Evolutionary conservation across 2,113 vertebrate species (phyloP).

Genomic region (Pontoporia blainvillei): DNA sequence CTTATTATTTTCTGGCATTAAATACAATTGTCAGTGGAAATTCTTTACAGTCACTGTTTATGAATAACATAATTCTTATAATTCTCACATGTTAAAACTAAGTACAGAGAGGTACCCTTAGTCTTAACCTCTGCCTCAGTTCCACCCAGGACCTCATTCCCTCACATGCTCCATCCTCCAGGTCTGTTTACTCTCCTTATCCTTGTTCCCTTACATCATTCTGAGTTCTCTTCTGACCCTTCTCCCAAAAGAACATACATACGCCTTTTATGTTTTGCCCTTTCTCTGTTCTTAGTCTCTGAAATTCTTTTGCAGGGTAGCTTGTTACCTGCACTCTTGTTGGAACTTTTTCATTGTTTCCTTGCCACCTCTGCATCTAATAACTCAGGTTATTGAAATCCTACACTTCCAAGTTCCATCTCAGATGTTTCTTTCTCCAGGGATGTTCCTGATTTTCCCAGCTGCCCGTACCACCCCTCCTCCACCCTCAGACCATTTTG

Average conservation of each 20-base stretch:
- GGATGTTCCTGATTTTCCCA: not conserved
- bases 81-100: not conserved
- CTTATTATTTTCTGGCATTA: constrained; percentile 7
- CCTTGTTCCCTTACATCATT: not conserved
- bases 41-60: not conserved
- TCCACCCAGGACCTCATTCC: not conserved
- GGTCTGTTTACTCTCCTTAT: not conserved
- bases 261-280: not conserved
- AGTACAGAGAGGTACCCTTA: not conserved
- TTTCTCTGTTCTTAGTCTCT: not conserved
- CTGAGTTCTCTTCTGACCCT: not conserved
- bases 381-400: not conserved
- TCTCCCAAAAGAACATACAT: not conserved
- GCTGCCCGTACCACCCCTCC: not conserved
- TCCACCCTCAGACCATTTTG: not conserved
- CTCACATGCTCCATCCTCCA: not conserved
- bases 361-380: not conserved
- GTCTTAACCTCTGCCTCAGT: not conserved
- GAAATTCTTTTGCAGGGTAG: not conserved
- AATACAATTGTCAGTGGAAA: not conserved
- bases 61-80: not conserved
- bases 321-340: not conserved
- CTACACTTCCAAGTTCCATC: not conserved
- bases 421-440: not conserved
- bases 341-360: not conserved